A percentile compares a stretch with the other conserved stretches of the same genome.
Evolutionary conservation across 2,888 invertebrate species (phyloP).

Genomic region (Saturnia pavonia): DNA sequence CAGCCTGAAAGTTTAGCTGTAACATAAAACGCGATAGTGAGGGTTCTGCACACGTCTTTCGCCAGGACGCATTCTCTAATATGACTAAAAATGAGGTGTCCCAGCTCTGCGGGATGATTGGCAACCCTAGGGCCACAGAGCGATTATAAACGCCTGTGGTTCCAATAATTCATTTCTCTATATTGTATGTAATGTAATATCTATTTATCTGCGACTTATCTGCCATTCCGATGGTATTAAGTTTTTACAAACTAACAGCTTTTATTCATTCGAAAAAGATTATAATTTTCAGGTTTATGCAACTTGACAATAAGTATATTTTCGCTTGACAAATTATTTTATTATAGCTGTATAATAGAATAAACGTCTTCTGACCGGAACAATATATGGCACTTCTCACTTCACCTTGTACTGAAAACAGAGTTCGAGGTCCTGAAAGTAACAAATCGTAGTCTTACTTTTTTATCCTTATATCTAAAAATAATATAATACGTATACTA

Average conservation of each 20-base stretch:
- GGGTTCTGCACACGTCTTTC: too few species aligned
- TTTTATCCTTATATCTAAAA: too few species aligned
- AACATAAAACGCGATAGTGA: too few species aligned
- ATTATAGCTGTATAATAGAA: too few species aligned
- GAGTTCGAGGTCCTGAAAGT: not conserved
- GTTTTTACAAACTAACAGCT: not conserved
- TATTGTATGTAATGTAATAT: not conserved
- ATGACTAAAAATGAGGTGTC: too few species aligned
- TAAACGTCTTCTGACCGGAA: too few species aligned
- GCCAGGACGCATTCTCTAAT: too few species aligned
- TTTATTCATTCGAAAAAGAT: not conserved
- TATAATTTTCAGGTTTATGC: not conserved
- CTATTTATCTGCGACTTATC: not conserved
- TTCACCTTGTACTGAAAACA: not conserved
- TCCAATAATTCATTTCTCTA: not conserved
- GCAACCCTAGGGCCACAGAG: not conserved
- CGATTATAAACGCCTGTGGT: not conserved
- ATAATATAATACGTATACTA: too few species aligned
- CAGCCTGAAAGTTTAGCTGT: too few species aligned
- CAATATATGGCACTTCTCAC: not conserved
- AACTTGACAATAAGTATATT: not conserved
- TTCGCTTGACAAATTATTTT: not conserved
- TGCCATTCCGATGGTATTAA: not conserved
- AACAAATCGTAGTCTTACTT: too few species aligned
- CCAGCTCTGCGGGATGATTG: too few species aligned